Conservation (phyloP, 92 coral and sea anemone genomes). For the Diadumene lineata region DNA sequence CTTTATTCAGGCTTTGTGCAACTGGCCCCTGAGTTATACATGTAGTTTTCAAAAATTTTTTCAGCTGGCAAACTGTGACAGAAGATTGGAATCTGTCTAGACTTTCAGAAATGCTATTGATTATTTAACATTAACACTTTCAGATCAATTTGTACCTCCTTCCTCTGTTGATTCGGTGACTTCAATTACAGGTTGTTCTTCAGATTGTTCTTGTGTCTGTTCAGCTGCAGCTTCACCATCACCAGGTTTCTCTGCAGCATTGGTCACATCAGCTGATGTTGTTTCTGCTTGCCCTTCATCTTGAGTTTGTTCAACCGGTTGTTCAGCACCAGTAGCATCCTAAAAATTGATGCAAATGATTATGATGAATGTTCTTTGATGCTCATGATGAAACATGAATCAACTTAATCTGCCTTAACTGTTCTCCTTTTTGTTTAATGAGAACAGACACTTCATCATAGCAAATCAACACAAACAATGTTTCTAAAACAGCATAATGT, state of each 20-base stretch:
- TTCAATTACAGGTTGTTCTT: conserved; percentile 10
- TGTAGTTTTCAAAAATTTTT: no score
- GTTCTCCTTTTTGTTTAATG: no score
- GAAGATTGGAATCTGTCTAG: no score
- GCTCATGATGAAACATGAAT: no score
- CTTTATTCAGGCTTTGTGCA: no score
- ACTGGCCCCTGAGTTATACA: no score
- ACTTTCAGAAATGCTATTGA: not conserved
- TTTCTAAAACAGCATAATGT: no score
- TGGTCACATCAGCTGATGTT: conserved; percentile 9
- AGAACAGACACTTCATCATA: no score
- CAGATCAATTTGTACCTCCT: not conserved
- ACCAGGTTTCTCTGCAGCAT: not conserved
- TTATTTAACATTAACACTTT: not conserved
- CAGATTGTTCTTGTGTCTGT: not conserved
- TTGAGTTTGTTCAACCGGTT: conserved; percentile 4
- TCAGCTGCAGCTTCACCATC: not conserved
- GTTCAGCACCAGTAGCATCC: not conserved
- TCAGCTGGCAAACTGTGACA: no score
- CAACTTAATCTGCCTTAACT: no score
- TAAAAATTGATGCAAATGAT: not conserved
- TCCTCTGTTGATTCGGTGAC: conserved; percentile 2
- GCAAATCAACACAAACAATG: no score
- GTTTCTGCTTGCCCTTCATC: conserved; percentile 25
- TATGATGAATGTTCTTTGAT: no score